Evolutionary conservation across 2,888 invertebrate species (phyloP), one percentile per base, ranked within the genome.

Genomic region (Drosophila hamatofila): DNA sequence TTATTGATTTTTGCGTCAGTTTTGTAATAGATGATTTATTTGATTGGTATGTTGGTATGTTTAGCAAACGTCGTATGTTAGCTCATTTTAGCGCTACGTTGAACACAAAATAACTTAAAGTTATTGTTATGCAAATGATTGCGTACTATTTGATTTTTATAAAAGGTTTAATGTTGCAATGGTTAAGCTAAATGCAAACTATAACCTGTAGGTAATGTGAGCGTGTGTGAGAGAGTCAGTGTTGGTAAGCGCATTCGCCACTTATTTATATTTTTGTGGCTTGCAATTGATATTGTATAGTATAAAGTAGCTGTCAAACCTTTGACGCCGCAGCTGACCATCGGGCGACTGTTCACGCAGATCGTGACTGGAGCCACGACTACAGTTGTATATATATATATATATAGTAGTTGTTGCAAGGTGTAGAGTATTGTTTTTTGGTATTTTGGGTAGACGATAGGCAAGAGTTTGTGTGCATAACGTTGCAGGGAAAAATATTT

Each of bases 301-400:
- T 77, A 88, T 75, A 88, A 85, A 81, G 78, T 87, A 87, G 76
- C 82, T 81, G 82, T 94, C 96, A 94, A 95, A 96, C 96, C 96
- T 96, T 95, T 95, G 96, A 91, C 96, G 95, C 93, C 96, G 95
- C 92, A 94, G 93, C 84, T 94, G 93, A 88, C 95, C 95, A 93
- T 96, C 96, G 77, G 96, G 96, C 88, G 96, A 96, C 83, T 95
- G 94, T 88, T 96, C 96, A 87, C 95, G 93, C 86, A 96, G 94
- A 93, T 96, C 96, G 94, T 96, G 96, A 93, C 95, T 96, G 80
- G 96, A 96, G 89, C 96, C 96, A 92, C 96, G 95, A 91, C 96
- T 96, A 72, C 67, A 56, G 51, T 63, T 59, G 60, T 78, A 41
- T 57, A 41, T 58, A 44, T 72, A 57, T 56, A 59, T 56, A 33